Evolutionary conservation across 2,888 invertebrate genomes (phyloP).

Genomic region (Sinotaia quadrata): DNA sequence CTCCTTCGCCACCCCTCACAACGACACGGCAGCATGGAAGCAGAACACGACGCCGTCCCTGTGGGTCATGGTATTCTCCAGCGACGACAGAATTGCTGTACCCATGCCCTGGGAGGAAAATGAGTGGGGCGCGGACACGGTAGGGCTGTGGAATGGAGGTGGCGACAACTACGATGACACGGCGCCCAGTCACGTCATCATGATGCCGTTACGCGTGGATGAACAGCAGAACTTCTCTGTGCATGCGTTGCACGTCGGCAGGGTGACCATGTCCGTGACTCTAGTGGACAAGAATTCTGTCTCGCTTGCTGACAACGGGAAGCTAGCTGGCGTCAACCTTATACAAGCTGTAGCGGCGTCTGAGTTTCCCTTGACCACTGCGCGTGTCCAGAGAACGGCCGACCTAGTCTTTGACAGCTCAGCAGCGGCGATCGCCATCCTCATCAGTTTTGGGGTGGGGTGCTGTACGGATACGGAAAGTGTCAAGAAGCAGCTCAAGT

Average conservation of each 20-base stretch:
- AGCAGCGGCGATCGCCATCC: slow-evolving; percentile 65
- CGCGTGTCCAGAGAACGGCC: slow-evolving; percentile 57
- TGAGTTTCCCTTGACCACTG: slow-evolving; percentile 52
- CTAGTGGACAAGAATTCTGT: slow-evolving; percentile 46
- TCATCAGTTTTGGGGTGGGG: slow-evolving; percentile 69
- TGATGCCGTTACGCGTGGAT: slow-evolving; percentile 33
- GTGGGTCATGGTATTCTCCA: slow-evolving; percentile 40
- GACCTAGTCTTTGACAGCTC: slow-evolving; percentile 67
- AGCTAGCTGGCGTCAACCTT: slow-evolving; percentile 42
- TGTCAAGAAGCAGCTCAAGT: slow-evolving; percentile 63
- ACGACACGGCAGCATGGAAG: slow-evolving; percentile 13
- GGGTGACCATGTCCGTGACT: slow-evolving; percentile 60
- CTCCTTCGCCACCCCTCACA: not conserved
- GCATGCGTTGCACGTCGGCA: slow-evolving; percentile 61
- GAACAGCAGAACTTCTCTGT: slow-evolving; percentile 38
- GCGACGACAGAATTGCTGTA: slow-evolving; percentile 37
- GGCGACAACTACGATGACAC: not conserved
- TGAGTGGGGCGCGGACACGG: not conserved
- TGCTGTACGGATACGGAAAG: slow-evolving; percentile 66
- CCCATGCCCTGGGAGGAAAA: slow-evolving; percentile 18
- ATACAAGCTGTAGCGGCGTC: slow-evolving; percentile 50
- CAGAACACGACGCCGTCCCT: slow-evolving; percentile 12
- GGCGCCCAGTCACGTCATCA: slow-evolving; percentile 21
- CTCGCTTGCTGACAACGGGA: slow-evolving; percentile 44
- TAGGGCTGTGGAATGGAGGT: not conserved